Conservation (phyloP, 2,797 vertebrate species). For the Tiaroga cobitis region DNA sequence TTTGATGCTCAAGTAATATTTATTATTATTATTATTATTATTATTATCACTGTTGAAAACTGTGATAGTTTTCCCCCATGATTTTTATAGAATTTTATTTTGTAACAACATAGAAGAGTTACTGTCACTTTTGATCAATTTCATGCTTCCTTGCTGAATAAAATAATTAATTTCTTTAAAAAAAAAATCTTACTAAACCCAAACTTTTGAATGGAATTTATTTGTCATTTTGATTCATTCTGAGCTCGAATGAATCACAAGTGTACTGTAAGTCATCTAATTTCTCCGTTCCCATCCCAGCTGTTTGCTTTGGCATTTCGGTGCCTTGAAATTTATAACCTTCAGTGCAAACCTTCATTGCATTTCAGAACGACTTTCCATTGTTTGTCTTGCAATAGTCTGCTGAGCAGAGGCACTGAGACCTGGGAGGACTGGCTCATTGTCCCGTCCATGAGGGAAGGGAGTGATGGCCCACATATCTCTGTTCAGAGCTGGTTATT, state of each 20-base stretch:
- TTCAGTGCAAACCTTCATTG: constrained; percentile 16
- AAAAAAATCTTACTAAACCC: neutral
- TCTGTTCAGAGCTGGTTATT: constrained; percentile 32
- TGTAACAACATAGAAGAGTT: too few relatives aligned
- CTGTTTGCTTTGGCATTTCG: constrained; percentile 16
- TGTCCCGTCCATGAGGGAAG: constrained; percentile 20
- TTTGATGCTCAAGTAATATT: neutral
- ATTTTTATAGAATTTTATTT: neutral
- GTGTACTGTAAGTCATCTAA: neutral
- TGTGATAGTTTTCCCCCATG: neutral
- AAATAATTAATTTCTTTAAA: neutral
- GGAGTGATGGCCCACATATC: constrained; percentile 48
- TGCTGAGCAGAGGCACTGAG: constrained; percentile 25
- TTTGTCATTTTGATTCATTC: neutral
- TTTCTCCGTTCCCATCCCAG: constrained; percentile 13
- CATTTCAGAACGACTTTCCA: constrained; percentile 45
- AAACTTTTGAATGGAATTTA: neutral
- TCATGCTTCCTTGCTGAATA: neutral
- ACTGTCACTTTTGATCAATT: neutral
- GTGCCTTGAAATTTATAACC: constrained; percentile 29
- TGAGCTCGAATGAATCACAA: neutral
- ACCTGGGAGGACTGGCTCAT: constrained; percentile 25
- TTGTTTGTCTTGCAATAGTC: constrained; percentile 47
- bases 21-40: neutral
- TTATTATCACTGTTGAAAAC: neutral